These are phyloP conservation scores for Ricordea florida DNA, from an alignment of 92 coral and sea anemone species.

Conservation along the genomic window DNA sequence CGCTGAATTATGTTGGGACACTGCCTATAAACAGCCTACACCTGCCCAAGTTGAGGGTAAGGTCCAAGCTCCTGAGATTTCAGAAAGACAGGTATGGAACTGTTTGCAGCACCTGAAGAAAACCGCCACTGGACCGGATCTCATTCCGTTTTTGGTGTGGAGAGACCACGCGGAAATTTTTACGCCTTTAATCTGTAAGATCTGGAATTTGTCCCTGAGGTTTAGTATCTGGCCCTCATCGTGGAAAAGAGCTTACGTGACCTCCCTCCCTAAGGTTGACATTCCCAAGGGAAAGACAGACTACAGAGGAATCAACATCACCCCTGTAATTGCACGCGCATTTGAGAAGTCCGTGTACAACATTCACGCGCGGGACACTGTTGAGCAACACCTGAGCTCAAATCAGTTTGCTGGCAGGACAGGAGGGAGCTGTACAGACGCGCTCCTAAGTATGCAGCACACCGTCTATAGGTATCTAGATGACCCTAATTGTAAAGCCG, in stretches of 20 bases:
- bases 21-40: constrained; percentile 10
- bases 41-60: constrained; percentile 1
- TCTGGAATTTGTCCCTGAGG: constrained; percentile 41
- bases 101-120: constrained; percentile 13
- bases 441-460: constrained; percentile 51
- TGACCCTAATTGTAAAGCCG: constrained; percentile 58
- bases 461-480: constrained; percentile 38
- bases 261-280: constrained; percentile 50
- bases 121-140: constrained; percentile 53
- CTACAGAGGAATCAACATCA: constrained; percentile 44
- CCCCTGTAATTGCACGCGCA: constrained; percentile 57
- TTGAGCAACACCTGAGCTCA: constrained; percentile 21
- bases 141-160: constrained; percentile 35
- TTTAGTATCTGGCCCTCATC: constrained; percentile 38
- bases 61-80: constrained; percentile 9
- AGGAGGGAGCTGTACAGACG: constrained; percentile 60
- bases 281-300: constrained; percentile 14
- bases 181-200: constrained; percentile 12
- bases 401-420: constrained; percentile 55
- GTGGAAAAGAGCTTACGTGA: constrained; percentile 53
- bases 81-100: constrained; percentile 36
- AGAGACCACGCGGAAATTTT: constrained; percentile 44
- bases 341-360: constrained; percentile 37
- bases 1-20: constrained; percentile 30
- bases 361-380: constrained; percentile 16